A percentile compares a stretch with the other conserved stretches of the same genome.
These are phyloP conservation scores for Drosophila persimilis DNA, from an alignment of 1,140 invertebrate genomes.

Conservation along the genomic window DNA sequence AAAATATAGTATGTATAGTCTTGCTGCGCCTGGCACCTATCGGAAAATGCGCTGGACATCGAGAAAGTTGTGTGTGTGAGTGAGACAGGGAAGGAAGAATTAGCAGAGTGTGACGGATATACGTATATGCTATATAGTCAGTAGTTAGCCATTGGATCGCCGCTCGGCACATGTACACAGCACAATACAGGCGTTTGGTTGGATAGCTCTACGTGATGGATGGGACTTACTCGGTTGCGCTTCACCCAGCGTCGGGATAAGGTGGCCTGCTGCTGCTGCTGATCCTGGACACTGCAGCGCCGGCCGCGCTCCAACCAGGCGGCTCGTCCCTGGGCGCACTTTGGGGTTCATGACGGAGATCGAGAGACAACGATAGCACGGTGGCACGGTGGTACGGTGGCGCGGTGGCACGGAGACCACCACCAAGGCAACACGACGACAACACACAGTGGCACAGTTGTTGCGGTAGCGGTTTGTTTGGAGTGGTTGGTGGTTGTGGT, in stretches of 20 bases:
- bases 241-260: slow-evolving; percentile 91
- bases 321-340: slow-evolving; percentile 90
- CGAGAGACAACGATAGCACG: slow-evolving; percentile 53
- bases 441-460: slow-evolving; percentile 48
- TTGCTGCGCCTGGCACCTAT: slow-evolving; percentile 49
- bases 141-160: not conserved
- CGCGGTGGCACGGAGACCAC: slow-evolving; percentile 57
- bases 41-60: slow-evolving; percentile 65
- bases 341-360: slow-evolving; percentile 34
- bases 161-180: slow-evolving; percentile 25
- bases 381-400: slow-evolving; percentile 15
- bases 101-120: slow-evolving; percentile 21
- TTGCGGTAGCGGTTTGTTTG: slow-evolving; percentile 47
- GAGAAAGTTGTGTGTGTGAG: slow-evolving; percentile 38
- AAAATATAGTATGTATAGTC: slow-evolving; percentile 12
- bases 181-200: not conserved
- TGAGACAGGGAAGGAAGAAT: slow-evolving; percentile 21
- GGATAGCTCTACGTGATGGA: slow-evolving; percentile 38
- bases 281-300: slow-evolving; percentile 88
- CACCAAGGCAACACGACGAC: slow-evolving; percentile 60
- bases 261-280: slow-evolving; percentile 85
- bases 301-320: slow-evolving; percentile 89
- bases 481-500: slow-evolving; percentile 27
- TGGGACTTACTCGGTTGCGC: slow-evolving; percentile 89
- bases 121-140: too few species aligned